Evolutionary conservation across 2,888 invertebrate species (phyloP), one percentile per base, ranked within the genome.

Genomic region (Anarsia innoxiella): DNA sequence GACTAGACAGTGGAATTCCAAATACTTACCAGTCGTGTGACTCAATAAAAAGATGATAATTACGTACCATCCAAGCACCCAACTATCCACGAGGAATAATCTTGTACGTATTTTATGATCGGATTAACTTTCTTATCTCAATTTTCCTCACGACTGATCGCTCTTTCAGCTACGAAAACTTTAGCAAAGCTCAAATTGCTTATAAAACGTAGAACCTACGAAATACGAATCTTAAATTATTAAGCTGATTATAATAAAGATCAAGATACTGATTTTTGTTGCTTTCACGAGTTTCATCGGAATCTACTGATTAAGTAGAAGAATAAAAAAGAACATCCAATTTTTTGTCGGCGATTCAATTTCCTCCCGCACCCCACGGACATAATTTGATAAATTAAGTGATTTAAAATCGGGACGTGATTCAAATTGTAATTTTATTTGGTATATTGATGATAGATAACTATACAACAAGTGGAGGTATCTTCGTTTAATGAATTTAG

Each of bases 121-220:
- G 23, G 29, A 29, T 29, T 34, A 29, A 39, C 34, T 39, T 38
- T 30, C 38, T 39, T 39, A 39, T 39, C 38, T 34, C 33, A 39
- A 34, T 39, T 39, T 39, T 39, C 34, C 33, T 33, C 34, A 30
- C 29, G 38, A 34, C 23, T 34, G 38, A 39, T 39, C 38, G 38
- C 14, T 30, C 34, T 15, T 39, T 29, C 33, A 29, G 19, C 34
- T 33, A 10, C 12, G 11, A 33, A 33, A 26, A 16, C 10, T 30
- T 33, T 26, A 5, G 11, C 4, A 33, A 33, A 10, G 26, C 33
- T 25, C 33, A 26, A 33, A 33, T 33, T 33, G 26, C 15, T 25
- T 26, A 33, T 13, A 33, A 26, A 33, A 25, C 12, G 26, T 26
- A 26, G 11, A 27, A 12, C 27, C 12, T 12, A 27, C 11, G 11